Percentiles rank a stretch among this genome's conserved stretches.
Evolutionary conservation across 2,113 vertebrate species (phyloP).

Genomic region (Percopsis transmontana): DNA sequence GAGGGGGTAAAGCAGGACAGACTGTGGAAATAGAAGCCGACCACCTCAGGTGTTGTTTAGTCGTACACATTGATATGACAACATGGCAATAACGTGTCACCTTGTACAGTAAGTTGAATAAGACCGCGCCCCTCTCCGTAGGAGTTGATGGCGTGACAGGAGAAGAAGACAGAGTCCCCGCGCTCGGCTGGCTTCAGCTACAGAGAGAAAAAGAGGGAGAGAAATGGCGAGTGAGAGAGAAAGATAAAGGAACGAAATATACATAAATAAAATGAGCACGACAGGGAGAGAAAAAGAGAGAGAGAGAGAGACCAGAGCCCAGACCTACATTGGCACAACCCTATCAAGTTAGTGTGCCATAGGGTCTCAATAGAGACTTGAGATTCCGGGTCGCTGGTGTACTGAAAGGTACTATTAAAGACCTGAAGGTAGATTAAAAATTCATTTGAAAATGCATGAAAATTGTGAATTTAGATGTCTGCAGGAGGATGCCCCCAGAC

Average conservation of each 20-base stretch:
- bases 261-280: not conserved
- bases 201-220: not conserved
- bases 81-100: constrained; percentile 48
- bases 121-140: constrained; percentile 97
- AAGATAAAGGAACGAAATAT: not conserved
- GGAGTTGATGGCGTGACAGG: constrained; percentile 94
- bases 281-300: not conserved
- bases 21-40: not conserved
- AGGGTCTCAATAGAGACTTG: too few relatives aligned
- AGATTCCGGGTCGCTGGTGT: too few relatives aligned
- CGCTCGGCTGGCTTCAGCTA: constrained; percentile 90
- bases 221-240: not conserved
- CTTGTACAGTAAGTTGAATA: constrained; percentile 99
- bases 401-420: too few relatives aligned
- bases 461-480: too few relatives aligned
- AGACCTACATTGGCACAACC: not conserved
- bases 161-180: constrained; percentile 75
- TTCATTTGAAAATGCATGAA: too few relatives aligned
- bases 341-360: too few relatives aligned
- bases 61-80: too few relatives aligned
- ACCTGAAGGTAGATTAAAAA: too few relatives aligned
- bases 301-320: not conserved
- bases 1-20: too few relatives aligned
- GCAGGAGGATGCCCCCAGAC: too few relatives aligned
- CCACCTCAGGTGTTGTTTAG: too few relatives aligned